Conservation (phyloP, 2,797 vertebrate species). For the Falco peregrinus region DNA sequence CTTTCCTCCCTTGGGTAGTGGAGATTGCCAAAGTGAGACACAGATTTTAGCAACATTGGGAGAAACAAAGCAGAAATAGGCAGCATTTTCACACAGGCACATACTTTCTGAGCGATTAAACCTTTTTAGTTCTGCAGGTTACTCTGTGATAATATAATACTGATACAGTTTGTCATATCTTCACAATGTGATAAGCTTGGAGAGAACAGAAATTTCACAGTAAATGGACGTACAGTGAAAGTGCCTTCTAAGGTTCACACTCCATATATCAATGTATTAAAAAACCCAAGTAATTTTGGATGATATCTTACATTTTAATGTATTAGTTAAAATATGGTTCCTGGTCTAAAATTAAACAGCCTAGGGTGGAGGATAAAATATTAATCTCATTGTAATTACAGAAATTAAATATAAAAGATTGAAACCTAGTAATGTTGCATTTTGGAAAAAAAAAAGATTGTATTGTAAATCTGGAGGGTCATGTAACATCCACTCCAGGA, state of each 20-base stretch:
- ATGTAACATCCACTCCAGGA: neutral
- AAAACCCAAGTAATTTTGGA: slow-evolving; percentile 59
- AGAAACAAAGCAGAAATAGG: neutral
- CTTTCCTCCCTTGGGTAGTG: neutral
- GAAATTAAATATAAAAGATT: slow-evolving; percentile 58
- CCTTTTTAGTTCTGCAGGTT: neutral
- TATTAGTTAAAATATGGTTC: slow-evolving; percentile 66
- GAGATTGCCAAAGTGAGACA: neutral
- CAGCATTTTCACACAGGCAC: neutral
- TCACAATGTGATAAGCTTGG: neutral
- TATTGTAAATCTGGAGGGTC: neutral
- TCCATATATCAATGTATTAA: slow-evolving; percentile 24
- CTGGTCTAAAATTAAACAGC: slow-evolving; percentile 70
- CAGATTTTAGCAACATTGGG: neutral
- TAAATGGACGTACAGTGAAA: neutral
- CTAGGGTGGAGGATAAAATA: slow-evolving; percentile 74
- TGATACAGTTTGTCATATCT: neutral
- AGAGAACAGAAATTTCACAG: neutral
- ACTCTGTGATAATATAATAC: neutral
- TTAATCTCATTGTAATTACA: slow-evolving; percentile 75
- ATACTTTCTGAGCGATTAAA: neutral
- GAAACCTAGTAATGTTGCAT: slow-evolving; percentile 19
- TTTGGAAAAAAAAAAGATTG: neutral
- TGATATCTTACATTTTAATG: slow-evolving; percentile 62
- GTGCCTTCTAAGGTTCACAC: neutral